Conservation (phyloP, 2,113 vertebrate species). For the Dissostichus mawsoni region DNA sequence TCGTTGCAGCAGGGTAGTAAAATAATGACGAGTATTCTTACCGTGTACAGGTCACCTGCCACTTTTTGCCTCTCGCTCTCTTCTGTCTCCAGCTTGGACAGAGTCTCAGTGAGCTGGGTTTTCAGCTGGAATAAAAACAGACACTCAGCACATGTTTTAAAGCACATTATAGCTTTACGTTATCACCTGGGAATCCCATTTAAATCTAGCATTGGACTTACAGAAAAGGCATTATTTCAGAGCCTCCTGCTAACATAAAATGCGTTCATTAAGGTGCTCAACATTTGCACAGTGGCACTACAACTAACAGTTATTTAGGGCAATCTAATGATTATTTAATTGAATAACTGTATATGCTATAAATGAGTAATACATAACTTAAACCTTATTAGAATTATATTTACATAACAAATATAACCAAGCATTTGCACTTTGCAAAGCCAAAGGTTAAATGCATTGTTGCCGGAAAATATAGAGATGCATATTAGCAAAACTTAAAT, state of each 20-base stretch:
- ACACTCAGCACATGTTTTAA: slow-evolving; percentile 7
- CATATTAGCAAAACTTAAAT: no score
- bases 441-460: not conserved
- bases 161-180: not conserved
- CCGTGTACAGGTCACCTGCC: slow-evolving; percentile 93
- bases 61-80: slow-evolving; percentile 91
- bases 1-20: not conserved
- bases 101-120: slow-evolving; percentile 90
- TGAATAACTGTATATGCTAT: no score
- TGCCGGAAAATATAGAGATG: not conserved
- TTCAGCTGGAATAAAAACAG: slow-evolving; percentile 88
- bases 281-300: not conserved
- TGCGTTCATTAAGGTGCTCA: not conserved
- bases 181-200: not conserved
- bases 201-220: not conserved
- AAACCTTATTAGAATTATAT: slow-evolving; percentile 1
- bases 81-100: slow-evolving; percentile 90
- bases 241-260: slow-evolving; percentile 1
- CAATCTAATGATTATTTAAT: no score
- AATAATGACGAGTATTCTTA: slow-evolving; percentile 65
- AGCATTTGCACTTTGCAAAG: no score
- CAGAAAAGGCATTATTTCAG: not conserved
- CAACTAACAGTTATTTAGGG: no score
- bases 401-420: no score
- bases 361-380: not conserved